These are phyloP conservation scores for Rhegmatorhina hoffmannsi DNA, from an alignment of 2,113 vertebrate genomes.

Conservation along the genomic window DNA sequence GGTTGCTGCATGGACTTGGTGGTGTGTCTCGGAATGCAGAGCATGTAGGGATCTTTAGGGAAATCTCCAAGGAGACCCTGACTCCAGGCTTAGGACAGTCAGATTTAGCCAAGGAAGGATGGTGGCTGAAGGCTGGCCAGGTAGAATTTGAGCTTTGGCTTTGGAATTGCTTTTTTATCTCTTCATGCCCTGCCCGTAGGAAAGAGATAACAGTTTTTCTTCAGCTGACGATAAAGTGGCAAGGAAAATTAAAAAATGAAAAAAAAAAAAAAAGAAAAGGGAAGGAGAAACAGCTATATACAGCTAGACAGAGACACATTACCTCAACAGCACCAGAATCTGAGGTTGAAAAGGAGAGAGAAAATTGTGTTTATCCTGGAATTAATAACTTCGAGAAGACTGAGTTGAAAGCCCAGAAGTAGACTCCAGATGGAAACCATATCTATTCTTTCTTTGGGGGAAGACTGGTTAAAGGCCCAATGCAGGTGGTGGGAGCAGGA, in stretches of 20 bases:
- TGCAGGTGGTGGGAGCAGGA: background rate
- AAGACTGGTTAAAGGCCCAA: background rate
- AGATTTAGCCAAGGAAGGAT: background rate
- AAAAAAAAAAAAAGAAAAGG: background rate
- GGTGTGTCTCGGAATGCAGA: background rate
- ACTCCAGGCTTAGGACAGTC: background rate
- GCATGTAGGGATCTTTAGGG: background rate
- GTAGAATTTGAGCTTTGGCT: background rate
- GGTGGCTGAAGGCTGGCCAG: background rate
- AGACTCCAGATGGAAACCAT: background rate
- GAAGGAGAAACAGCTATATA: background rate
- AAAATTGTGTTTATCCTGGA: background rate
- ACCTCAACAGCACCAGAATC: background rate
- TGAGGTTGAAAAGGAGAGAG: background rate
- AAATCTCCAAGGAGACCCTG: background rate
- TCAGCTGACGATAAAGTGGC: background rate
- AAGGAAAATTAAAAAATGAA: background rate
- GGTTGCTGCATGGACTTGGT: background rate
- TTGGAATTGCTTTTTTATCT: conserved; percentile 40
- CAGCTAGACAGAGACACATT: background rate
- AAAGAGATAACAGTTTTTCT: conserved; percentile 15
- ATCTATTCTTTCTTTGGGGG: background rate
- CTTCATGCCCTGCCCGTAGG: rapidly evolving
- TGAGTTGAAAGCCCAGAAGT: background rate
- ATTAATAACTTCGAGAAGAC: conserved; percentile 18